phyloP scores from a whole-genome alignment of 1,140 invertebrate species.

The Ladona fulva region DNA sequence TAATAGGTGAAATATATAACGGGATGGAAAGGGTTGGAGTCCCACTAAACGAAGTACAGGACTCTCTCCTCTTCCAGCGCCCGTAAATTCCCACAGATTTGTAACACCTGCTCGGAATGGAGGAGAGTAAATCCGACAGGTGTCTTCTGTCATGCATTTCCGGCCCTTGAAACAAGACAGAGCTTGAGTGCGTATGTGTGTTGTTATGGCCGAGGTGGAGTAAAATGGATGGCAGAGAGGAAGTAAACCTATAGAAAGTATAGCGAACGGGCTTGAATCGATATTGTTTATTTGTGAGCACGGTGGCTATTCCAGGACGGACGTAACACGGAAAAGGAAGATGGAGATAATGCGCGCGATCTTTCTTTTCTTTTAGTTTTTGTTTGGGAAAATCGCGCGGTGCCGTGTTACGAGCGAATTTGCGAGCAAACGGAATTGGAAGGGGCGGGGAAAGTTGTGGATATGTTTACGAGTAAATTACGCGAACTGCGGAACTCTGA shows the following conservation, averaged over 20 bases:
- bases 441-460: too few relatives aligned
- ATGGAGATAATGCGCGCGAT: background rate
- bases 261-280: background rate
- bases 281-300: background rate
- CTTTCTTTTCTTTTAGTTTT: too few relatives aligned
- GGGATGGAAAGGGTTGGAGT: background rate
- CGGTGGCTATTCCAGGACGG: background rate
- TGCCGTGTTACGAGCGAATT: too few relatives aligned
- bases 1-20: too few relatives aligned
- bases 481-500: too few relatives aligned
- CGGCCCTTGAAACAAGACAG: background rate
- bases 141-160: conserved; percentile 5
- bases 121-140: conserved; percentile 1
- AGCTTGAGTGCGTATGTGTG: conserved; percentile 7
- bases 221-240: background rate
- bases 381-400: too few relatives aligned
- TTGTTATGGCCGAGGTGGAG: background rate
- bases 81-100: background rate
- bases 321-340: background rate
- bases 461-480: too few relatives aligned
- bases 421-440: too few relatives aligned
- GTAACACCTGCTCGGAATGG: background rate
- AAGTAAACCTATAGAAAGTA: background rate
- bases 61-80: too few relatives aligned
- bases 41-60: background rate